Evolutionary conservation across 2,797 vertebrate genomes (phyloP), one percentile per base, ranked within the genome.

Genomic region (Valencia hispanica): DNA sequence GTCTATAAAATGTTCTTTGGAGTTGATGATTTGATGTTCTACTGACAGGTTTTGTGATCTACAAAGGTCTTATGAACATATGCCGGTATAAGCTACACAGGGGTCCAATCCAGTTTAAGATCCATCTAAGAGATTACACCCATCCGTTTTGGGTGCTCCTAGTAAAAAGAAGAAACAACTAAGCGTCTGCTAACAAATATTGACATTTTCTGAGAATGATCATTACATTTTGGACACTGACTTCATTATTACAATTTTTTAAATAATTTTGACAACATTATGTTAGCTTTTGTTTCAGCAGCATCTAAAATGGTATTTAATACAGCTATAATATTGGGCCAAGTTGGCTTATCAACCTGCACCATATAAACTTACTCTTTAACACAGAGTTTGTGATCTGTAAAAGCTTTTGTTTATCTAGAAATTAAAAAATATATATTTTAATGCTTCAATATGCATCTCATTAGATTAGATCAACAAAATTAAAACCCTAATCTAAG

Each of bases 21-120:
- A 32, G 72, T 63, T 70, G 53, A 70, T 74, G 34, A 22, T 47
- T 70, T 70, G 32, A 47, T 63, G 47, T 74, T 79, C 51, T 63
- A 39, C 66, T 51, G 66, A 74, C 53, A 41, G 41, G 39, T 43
- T 43, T n/a, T 43, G 65, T 68, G 22, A 68, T 12, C 65, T 43
- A 65, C 61, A 25, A 1, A 65, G 34, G 34, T 22, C 15, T 34
- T 63, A 63, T 34, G 59, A 34, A 63, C 32, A 36, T 18, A 22
- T 36, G 8, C 32, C 17, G 36, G 17, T 63, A 39, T 65, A 65
- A 39, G 61, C 61, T 25, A 65, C 61, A 22, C 34, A 63, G 61
- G 15, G 34, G 61, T 39, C 61, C 61, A 65, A 25, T 65, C 20
- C 4, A 22, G 20, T 39, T 65, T 68, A n/a, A 68, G 22, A 25